Evolutionary conservation across 2,113 vertebrate species (phyloP).

Genomic region (Apaloderma vittatum): DNA sequence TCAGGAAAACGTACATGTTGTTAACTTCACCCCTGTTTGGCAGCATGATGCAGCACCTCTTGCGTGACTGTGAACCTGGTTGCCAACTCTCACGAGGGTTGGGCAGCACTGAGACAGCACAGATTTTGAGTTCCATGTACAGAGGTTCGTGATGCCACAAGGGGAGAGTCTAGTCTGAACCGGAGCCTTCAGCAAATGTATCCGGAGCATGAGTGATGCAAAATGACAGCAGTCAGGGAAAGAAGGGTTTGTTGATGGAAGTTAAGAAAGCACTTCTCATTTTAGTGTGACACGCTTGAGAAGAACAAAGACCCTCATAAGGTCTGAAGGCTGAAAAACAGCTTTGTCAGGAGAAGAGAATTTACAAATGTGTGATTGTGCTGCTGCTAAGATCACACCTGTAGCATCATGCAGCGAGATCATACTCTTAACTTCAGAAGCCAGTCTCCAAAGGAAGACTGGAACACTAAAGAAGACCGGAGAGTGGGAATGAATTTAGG

Average conservation of each 20-base stretch:
- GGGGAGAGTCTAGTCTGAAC: neutral
- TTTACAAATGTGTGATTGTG: neutral
- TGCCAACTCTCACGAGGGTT: rapidly evolving
- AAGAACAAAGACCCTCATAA: neutral
- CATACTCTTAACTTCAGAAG: neutral
- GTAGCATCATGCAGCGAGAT: neutral
- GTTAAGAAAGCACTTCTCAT: neutral
- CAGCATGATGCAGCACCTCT: neutral
- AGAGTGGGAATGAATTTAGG: neutral
- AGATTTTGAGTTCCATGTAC: neutral
- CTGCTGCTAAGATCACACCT: neutral
- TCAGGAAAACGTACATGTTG: neutral
- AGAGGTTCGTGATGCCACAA: neutral
- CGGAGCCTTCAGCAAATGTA: neutral
- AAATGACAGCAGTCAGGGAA: neutral
- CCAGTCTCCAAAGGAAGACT: neutral
- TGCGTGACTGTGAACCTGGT: neutral
- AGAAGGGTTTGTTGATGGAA: neutral
- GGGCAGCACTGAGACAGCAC: neutral
- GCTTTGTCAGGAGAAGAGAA: neutral
- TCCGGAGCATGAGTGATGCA: neutral
- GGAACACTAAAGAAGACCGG: neutral
- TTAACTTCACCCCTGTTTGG: neutral
- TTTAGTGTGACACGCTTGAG: neutral
- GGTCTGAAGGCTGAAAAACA: neutral